Conservation (phyloP, 2,888 invertebrate genomes). For the Hydrotaea cyrtoneurina region DNA sequence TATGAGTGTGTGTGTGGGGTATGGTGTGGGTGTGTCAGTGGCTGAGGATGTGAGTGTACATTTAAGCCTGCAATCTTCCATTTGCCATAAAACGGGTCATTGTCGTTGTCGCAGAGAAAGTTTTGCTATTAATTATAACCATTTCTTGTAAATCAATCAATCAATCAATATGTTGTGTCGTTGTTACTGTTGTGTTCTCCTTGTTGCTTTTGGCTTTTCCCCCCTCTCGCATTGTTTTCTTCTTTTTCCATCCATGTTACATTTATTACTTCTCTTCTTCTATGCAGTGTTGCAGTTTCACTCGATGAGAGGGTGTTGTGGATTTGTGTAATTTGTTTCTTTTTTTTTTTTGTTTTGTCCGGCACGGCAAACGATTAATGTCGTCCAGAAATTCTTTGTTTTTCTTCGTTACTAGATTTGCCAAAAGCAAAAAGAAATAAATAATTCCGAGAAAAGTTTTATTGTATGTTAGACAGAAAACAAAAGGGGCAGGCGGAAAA, state of each 20-base stretch:
- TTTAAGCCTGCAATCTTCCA: background rate
- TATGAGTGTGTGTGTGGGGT: background rate
- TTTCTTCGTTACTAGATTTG: too few species aligned
- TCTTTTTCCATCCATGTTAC: background rate
- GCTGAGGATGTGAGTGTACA: background rate
- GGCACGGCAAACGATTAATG: background rate
- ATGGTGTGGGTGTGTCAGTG: background rate
- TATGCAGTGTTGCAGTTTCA: background rate
- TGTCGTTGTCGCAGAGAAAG: slow-evolving; percentile 15
- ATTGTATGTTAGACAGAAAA: background rate
- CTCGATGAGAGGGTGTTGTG: background rate
- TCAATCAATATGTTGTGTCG: background rate
- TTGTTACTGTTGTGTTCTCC: background rate
- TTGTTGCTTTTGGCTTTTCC: background rate
- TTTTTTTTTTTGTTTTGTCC: background rate
- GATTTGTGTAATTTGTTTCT: background rate
- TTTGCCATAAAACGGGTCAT: slow-evolving; percentile 17
- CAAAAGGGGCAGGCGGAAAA: background rate
- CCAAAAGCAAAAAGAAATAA: background rate
- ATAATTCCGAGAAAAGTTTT: slow-evolving; percentile 7
- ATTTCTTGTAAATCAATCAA: slow-evolving; percentile 35
- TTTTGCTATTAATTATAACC: slow-evolving; percentile 32
- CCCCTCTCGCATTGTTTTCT: background rate
- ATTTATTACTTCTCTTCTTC: background rate
- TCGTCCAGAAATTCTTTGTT: too few species aligned